Evolutionary conservation across 2,797 vertebrate genomes (phyloP).

Genomic region (Ataeniobius toweri): DNA sequence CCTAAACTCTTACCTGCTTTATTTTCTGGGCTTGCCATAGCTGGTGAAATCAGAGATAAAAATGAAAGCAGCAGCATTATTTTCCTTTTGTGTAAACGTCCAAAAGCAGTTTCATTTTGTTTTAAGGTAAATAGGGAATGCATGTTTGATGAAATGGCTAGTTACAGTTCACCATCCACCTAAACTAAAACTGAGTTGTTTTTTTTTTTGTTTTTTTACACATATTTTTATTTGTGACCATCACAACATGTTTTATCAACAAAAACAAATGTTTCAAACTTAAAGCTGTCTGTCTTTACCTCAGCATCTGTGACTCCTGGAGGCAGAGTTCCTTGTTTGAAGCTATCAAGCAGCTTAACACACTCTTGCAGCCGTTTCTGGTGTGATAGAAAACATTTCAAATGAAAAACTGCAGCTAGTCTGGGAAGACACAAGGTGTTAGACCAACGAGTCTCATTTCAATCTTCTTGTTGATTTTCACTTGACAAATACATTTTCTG

Average conservation of each 20-base stretch:
- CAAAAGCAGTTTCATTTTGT: not conserved
- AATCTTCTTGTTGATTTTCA: slow-evolving; percentile 55
- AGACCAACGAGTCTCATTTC: slow-evolving; percentile 38
- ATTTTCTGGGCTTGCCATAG: slow-evolving; percentile 95
- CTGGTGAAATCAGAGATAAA: slow-evolving; percentile 70
- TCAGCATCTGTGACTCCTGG: slow-evolving; percentile 86
- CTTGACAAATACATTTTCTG: slow-evolving; percentile 66
- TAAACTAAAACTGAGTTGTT: not conserved
- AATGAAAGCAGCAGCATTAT: not conserved
- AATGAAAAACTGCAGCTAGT: not conserved
- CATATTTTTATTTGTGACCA: not conserved
- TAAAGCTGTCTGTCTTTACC: slow-evolving; percentile 69
- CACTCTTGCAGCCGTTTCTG: slow-evolving; percentile 88
- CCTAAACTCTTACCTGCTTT: slow-evolving; percentile 85
- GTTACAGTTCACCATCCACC: not conserved
- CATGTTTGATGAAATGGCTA: not conserved
- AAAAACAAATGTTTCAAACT: not conserved
- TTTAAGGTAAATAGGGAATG: accelerated
- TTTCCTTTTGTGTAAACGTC: not conserved
- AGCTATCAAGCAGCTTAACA: slow-evolving; percentile 85
- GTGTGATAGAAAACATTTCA: slow-evolving; percentile 5
- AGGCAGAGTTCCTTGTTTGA: slow-evolving; percentile 82
- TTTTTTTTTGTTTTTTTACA: not conserved
- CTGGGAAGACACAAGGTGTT: not conserved
- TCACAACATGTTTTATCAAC: not conserved